Percentiles rank a stretch among this genome's conserved stretches.
phyloP scores from a whole-genome alignment of 2,113 vertebrate species.

The Rattus rattus region DNA sequence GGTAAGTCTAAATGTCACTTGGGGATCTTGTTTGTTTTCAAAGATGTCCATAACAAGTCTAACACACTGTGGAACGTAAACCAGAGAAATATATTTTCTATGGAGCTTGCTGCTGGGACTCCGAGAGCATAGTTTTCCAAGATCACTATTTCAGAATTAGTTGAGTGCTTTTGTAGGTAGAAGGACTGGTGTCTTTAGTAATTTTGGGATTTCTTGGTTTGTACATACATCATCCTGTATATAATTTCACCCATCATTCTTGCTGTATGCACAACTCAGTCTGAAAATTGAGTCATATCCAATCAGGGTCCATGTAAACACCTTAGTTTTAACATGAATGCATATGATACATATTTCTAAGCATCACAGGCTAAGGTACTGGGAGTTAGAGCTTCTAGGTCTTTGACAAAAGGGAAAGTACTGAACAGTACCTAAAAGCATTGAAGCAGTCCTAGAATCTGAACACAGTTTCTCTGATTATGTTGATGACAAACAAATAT shows the following conservation, averaged over 20 bases:
- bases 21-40: background rate
- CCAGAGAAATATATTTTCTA: background rate
- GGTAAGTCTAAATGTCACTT: background rate
- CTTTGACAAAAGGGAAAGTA: background rate
- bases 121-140: background rate
- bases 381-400: background rate
- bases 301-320: too few species aligned
- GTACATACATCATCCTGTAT: background rate
- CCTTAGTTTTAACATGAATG: background rate
- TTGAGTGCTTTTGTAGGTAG: background rate
- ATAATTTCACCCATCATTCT: background rate
- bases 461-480: background rate
- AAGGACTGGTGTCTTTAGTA: background rate
- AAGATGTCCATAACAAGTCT: background rate
- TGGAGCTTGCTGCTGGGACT: background rate
- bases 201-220: background rate
- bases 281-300: background rate
- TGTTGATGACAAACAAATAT: background rate
- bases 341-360: background rate
- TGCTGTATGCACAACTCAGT: background rate
- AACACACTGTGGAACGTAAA: background rate
- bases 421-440: background rate
- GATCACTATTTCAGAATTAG: background rate
- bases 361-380: too few species aligned
- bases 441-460: background rate